phyloP scores from a whole-genome alignment of 2,797 vertebrate genomes.

The Enteromius radiatus region DNA sequence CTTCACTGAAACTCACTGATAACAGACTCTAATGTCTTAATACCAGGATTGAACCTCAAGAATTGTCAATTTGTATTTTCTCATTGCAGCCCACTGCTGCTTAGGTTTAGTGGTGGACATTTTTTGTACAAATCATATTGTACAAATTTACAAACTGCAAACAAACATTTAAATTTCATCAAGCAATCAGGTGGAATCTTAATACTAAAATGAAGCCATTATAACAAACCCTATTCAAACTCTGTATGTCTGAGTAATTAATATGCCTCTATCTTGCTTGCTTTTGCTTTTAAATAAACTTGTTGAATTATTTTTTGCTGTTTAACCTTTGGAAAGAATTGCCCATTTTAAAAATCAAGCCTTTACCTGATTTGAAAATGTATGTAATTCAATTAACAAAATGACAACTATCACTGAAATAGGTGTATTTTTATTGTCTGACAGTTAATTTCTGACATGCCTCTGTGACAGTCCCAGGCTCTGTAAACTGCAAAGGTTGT shows the following conservation, averaged over 20 bases:
- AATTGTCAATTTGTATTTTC: not conserved
- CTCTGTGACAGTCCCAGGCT: constrained; percentile 1
- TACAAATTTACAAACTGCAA: not conserved
- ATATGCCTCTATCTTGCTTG: constrained; percentile 21
- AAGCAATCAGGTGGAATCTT: not conserved
- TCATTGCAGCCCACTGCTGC: not conserved
- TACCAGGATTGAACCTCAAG: constrained; percentile 31
- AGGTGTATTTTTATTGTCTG: not conserved
- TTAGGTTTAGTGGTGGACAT: not conserved
- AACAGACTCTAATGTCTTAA: constrained; percentile 54
- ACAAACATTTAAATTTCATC: not conserved
- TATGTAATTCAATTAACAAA: not conserved
- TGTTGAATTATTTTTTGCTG: not conserved
- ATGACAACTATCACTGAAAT: not conserved
- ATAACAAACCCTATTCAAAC: not conserved
- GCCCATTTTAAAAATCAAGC: not conserved
- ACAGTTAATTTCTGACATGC: not conserved
- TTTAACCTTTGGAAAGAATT: not conserved
- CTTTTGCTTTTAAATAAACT: not conserved
- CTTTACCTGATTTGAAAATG: not conserved
- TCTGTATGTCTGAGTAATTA: not conserved
- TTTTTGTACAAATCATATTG: not conserved
- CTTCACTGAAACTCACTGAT: not conserved
- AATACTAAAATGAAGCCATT: not conserved
- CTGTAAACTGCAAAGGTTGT: not conserved